Conservation (phyloP, 2,797 vertebrate species). For the Hippocampus kuda region DNA sequence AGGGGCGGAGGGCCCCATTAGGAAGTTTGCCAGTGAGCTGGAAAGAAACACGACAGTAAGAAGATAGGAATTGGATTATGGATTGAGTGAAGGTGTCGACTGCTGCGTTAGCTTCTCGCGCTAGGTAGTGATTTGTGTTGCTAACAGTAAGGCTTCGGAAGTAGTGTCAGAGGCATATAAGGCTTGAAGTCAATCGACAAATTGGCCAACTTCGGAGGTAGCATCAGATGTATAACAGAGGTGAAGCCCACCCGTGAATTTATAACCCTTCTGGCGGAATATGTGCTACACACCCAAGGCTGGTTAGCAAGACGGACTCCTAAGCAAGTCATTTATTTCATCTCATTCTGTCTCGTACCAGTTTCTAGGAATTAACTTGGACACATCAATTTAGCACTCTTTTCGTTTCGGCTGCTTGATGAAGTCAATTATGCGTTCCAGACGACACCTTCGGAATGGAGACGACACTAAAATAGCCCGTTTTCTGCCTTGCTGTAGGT, state of each 20-base stretch:
- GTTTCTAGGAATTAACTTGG: constrained; percentile 22
- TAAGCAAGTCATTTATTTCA: constrained; percentile 4
- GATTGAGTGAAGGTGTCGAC: not conserved
- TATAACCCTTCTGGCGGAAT: constrained; percentile 24
- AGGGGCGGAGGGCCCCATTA: not conserved
- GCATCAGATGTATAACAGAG: too few relatives aligned
- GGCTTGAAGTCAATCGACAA: too few relatives aligned
- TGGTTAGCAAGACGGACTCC: constrained; percentile 30
- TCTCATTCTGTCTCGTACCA: constrained; percentile 10
- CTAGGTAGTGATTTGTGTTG: not conserved
- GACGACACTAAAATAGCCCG: not conserved
- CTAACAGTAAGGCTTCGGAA: too few relatives aligned
- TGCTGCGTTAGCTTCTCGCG: not conserved
- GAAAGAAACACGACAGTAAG: not conserved
- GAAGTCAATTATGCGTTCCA: constrained; percentile 15
- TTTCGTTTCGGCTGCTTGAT: constrained; percentile 13
- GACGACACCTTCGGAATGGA: constrained; percentile 36
- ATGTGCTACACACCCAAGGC: constrained; percentile 28
- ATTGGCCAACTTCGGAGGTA: too few relatives aligned
- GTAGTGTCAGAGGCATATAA: not conserved
- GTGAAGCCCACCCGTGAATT: too few relatives aligned
- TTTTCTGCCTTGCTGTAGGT: not conserved
- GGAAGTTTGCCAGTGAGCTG: not conserved
- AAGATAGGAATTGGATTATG: not conserved
- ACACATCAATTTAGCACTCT: constrained; percentile 6